A percentile compares a stretch with the other conserved stretches of the same genome.
phyloP scores from a whole-genome alignment of 2,113 vertebrate species.

The rat (Rattus norvegicus) region GRCr8 NC_086025.1:44647501-44648000 shows the following conservation, averaged over 20 bases:
- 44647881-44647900: neutral
- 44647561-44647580: neutral
- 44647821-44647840: neutral
- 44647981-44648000: neutral
- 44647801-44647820: neutral
- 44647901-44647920: neutral
- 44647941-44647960: neutral
- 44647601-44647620: neutral
- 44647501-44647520: no score
- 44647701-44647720: neutral
- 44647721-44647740: neutral
- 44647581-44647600: neutral
- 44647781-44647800: neutral
- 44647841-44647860: neutral
- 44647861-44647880: constrained; percentile 23
- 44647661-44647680: neutral
- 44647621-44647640: neutral
- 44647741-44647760: neutral
- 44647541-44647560: neutral
- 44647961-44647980: neutral
- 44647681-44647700: neutral
- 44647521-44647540: neutral
- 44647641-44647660: no score
- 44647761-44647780: neutral
- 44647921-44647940: neutral